Percentiles rank a stretch among this genome's conserved stretches.
These are phyloP conservation scores for Ariopsis seemanni DNA, from an alignment of 2,113 vertebrate species.

Conservation along the genomic window DNA sequence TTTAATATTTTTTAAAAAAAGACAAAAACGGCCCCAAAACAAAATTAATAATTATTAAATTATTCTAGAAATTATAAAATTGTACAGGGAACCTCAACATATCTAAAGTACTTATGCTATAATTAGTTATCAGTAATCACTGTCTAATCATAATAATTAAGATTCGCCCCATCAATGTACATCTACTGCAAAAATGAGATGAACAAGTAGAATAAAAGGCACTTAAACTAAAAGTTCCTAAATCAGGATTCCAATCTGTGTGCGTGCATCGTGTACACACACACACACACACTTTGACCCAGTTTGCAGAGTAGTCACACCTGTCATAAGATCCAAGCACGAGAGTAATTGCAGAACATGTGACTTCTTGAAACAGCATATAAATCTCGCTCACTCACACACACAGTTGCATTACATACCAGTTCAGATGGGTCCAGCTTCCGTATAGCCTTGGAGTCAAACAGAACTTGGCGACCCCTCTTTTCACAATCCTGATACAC, in stretches of 20 bases:
- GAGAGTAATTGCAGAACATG: slow-evolving; percentile 50
- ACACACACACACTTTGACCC: slow-evolving; percentile 40
- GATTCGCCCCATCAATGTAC: too few species aligned
- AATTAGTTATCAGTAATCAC: too few species aligned
- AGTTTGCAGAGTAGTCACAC: slow-evolving; percentile 51
- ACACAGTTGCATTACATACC: slow-evolving; percentile 27
- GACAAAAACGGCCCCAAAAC: not conserved
- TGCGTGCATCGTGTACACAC: not conserved
- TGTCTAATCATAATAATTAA: too few species aligned
- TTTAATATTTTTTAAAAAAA: too few species aligned
- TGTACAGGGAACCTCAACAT: too few species aligned
- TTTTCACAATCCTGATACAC: slow-evolving; percentile 89
- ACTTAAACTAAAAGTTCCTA: not conserved
- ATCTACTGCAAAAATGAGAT: not conserved
- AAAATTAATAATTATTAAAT: not conserved
- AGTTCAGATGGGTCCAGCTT: slow-evolving; percentile 62
- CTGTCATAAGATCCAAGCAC: slow-evolving; percentile 56
- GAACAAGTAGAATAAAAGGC: not conserved
- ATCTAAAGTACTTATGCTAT: too few species aligned
- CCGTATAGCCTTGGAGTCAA: slow-evolving; percentile 85
- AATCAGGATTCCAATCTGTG: not conserved
- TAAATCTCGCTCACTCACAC: not conserved
- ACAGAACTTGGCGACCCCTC: slow-evolving; percentile 84
- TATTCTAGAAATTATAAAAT: not conserved
- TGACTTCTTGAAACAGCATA: slow-evolving; percentile 49